Evolutionary conservation across 2,113 vertebrate genomes (phyloP).

Genomic region (Narcine bancroftii): DNA sequence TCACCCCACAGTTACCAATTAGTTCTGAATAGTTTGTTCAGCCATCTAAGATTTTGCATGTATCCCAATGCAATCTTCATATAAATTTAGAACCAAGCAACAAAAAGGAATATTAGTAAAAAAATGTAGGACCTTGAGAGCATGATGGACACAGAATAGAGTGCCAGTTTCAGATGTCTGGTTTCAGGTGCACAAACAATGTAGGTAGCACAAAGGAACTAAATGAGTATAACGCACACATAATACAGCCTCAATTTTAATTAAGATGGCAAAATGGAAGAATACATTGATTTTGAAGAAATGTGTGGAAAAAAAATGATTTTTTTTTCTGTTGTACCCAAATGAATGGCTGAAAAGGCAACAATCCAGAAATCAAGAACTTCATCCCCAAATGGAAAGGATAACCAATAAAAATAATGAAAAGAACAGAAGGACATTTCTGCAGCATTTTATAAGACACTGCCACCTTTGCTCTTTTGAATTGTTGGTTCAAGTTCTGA

Average conservation of each 20-base stretch:
- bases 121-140: neutral
- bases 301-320: neutral
- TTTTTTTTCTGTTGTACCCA: neutral
- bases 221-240: no score
- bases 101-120: neutral
- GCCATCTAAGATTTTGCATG: constrained; percentile 49
- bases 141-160: no score
- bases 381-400: neutral
- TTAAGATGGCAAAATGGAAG: neutral
- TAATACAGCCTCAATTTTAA: neutral
- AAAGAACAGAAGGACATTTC: neutral
- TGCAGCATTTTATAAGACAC: neutral
- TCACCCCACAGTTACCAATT: constrained; percentile 55
- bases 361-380: neutral
- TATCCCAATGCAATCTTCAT: no score
- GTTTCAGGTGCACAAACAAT: no score
- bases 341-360: no score
- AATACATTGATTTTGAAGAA: neutral
- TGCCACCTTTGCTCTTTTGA: no score
- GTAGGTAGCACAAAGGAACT: no score
- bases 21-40: constrained; percentile 55
- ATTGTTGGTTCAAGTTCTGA: neutral
- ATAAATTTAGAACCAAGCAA: neutral
- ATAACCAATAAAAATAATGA: neutral
- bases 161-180: no score